These are phyloP conservation scores for Hippocampus comes DNA, from an alignment of 2,113 vertebrate species.

Conservation along the genomic window DNA sequence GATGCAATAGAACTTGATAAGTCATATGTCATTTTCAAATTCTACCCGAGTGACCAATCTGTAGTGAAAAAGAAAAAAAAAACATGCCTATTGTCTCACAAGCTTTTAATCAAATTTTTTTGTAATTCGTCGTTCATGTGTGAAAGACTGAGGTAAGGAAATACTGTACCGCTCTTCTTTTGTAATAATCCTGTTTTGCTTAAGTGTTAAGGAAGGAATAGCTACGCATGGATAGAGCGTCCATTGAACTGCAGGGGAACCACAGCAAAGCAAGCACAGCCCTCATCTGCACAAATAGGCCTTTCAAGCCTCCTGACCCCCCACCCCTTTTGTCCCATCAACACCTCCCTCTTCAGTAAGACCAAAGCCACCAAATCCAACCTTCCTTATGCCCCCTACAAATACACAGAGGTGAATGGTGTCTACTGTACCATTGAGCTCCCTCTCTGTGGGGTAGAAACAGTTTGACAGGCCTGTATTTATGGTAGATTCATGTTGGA, in stretches of 20 bases:
- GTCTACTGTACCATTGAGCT: constrained; percentile 64
- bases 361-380: constrained; percentile 66
- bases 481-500: constrained; percentile 60
- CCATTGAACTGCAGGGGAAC: constrained; percentile 53
- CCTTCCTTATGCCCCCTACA: constrained; percentile 45
- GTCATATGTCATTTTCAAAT: not conserved
- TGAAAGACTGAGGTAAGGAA: constrained; percentile 24
- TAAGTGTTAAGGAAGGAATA: not conserved
- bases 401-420: constrained; percentile 68
- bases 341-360: constrained; percentile 65
- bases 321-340: constrained; percentile 69
- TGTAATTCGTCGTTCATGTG: constrained; percentile 16
- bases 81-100: not conserved
- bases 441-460: constrained; percentile 63
- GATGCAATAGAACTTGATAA: too few relatives aligned
- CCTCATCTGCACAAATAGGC: constrained; percentile 63
- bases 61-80: not conserved
- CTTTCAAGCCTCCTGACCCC: constrained; percentile 56
- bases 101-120: not conserved
- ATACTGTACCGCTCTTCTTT: constrained; percentile 11
- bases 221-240: constrained; percentile 42
- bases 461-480: constrained; percentile 71
- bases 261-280: constrained; percentile 57
- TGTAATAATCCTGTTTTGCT: constrained; percentile 35
- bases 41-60: not conserved